A percentile compares a stretch with the other conserved stretches of the same genome.
phyloP scores from a whole-genome alignment of 2,888 invertebrate genomes.

The Digitonthophagus gazella region DNA sequence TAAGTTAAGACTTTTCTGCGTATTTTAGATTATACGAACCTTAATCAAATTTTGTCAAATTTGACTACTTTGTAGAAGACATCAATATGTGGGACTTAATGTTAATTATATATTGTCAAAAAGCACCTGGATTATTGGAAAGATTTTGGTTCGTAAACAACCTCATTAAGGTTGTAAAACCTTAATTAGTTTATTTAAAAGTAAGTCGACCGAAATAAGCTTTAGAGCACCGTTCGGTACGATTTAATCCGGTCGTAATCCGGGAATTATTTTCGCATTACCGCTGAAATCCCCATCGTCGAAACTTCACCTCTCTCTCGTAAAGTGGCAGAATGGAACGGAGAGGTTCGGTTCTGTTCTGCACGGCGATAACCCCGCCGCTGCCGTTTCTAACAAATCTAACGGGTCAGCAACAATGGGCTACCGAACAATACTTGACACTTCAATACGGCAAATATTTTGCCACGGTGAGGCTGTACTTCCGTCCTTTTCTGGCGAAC shows the following conservation, averaged over 20 bases:
- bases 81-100: too few species aligned
- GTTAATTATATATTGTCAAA: too few species aligned
- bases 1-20: too few species aligned
- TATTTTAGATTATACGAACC: too few species aligned
- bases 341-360: conserved; percentile 19
- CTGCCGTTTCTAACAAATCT: conserved; percentile 47
- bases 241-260: conserved; percentile 17
- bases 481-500: conserved; percentile 37
- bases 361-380: conserved; percentile 20
- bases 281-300: conserved; percentile 34
- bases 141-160: too few species aligned
- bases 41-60: too few species aligned
- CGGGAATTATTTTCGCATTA: conserved; percentile 41
- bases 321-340: conserved; percentile 1
- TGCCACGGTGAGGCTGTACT: conserved; percentile 43
- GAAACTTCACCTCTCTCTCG: conserved; percentile 13
- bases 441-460: conserved; percentile 53
- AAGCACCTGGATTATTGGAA: too few species aligned
- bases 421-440: conserved; percentile 50
- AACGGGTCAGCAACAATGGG: conserved; percentile 45
- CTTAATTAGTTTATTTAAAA: background rate
- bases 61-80: too few species aligned
- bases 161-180: background rate
- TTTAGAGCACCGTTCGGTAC: background rate
- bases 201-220: conserved; percentile 13